A percentile compares a stretch with the other conserved stretches of the same genome.
Conservation (phyloP, 2,888 invertebrate species). For the Eilema caniola region DNA sequence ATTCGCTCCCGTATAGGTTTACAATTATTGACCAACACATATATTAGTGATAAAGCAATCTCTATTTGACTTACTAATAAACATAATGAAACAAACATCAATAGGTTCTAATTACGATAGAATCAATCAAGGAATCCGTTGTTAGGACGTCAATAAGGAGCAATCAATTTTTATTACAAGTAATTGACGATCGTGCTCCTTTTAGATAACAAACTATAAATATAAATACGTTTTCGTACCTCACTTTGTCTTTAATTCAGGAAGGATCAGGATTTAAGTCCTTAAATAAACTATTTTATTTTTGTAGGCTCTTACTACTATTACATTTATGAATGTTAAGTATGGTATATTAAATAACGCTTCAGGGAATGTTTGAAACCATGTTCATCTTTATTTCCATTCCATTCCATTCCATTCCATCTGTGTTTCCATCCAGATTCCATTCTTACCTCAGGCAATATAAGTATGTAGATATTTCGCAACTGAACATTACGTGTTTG, state of each 20-base stretch:
- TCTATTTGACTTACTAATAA: conserved; percentile 33
- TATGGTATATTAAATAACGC: no score
- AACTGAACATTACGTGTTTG: background rate
- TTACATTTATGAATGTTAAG: no score
- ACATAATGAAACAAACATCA: conserved; percentile 44
- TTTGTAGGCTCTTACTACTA: no score
- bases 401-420: no score
- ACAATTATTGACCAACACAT: no score
- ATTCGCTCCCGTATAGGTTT: no score
- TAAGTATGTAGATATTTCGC: background rate
- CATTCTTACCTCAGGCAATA: background rate
- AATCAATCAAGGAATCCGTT: conserved; percentile 61
- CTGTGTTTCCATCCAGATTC: no score
- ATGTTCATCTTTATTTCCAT: no score
- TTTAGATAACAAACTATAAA: conserved; percentile 17
- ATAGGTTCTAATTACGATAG: conserved; percentile 47
- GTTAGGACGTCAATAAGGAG: conserved; percentile 54
- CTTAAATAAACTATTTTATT: no score
- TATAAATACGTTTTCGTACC: conserved; percentile 28
- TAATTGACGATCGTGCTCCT: conserved; percentile 26
- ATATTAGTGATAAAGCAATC: no score
- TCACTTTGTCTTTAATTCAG: conserved; percentile 15
- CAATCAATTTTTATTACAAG: conserved; percentile 61
- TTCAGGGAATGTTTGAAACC: no score
- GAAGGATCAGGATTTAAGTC: no score